Conservation (phyloP, 2,113 vertebrate genomes). For the Strix aluco region DNA sequence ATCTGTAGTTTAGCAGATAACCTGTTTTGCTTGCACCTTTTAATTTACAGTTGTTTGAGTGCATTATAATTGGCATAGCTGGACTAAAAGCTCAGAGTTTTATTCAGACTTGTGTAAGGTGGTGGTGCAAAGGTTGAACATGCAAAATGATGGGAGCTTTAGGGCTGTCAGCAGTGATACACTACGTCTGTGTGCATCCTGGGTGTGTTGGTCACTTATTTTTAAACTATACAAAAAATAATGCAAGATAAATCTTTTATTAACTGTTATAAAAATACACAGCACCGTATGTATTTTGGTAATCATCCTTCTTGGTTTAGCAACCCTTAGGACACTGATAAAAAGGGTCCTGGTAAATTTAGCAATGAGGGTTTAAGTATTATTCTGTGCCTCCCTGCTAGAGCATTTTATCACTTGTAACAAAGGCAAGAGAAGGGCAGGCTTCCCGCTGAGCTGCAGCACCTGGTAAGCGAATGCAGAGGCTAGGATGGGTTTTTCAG, state of each 20-base stretch:
- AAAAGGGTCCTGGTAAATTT: background rate
- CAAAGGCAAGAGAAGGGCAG: background rate
- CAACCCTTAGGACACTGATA: background rate
- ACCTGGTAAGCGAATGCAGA: background rate
- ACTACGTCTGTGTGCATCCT: accelerated
- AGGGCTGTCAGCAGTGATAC: background rate
- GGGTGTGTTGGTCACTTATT: no score
- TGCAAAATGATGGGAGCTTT: background rate
- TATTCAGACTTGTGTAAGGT: background rate
- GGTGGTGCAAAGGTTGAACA: background rate
- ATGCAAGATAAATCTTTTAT: background rate
- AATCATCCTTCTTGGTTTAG: background rate
- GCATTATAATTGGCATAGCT: background rate
- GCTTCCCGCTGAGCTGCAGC: background rate
- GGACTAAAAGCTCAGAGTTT: background rate
- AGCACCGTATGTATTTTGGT: background rate
- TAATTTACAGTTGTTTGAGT: background rate
- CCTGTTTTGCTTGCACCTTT: background rate
- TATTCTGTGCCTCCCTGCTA: background rate
- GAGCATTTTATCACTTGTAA: background rate
- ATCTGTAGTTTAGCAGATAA: background rate
- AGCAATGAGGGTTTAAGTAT: background rate
- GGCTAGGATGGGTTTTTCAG: background rate
- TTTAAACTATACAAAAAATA: background rate
- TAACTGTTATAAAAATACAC: background rate